These are phyloP conservation scores for Sesia bembeciformis DNA, from an alignment of 2,888 invertebrate species.

Conservation along the genomic window DNA sequence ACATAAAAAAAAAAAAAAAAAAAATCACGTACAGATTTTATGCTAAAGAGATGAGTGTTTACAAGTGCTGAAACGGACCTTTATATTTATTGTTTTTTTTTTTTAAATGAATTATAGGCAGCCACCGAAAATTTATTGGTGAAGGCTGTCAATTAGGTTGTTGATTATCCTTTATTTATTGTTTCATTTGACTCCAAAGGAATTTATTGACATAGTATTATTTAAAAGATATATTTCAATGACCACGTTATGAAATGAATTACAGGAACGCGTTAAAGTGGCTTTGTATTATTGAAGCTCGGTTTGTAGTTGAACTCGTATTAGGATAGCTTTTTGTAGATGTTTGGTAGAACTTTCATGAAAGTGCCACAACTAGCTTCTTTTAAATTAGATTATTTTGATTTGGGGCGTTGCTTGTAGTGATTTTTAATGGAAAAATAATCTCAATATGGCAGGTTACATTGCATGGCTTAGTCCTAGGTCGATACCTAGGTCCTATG, in stretches of 20 bases:
- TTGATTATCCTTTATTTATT: slow-evolving; percentile 25
- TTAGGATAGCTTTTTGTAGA: slow-evolving; percentile 15
- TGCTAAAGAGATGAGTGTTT: too few species aligned
- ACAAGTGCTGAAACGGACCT: too few species aligned
- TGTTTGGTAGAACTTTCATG: slow-evolving; percentile 8
- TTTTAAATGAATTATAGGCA: too few species aligned
- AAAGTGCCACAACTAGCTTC: slow-evolving; percentile 41
- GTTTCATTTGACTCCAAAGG: slow-evolving; percentile 34
- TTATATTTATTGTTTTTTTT: too few species aligned
- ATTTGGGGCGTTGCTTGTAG: slow-evolving; percentile 40
- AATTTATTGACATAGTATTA: slow-evolving; percentile 44
- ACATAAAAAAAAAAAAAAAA: too few species aligned
- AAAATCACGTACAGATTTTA: too few species aligned
- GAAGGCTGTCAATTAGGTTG: not conserved
- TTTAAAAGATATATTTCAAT: slow-evolving; percentile 16
- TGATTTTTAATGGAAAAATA: too few species aligned
- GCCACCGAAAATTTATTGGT: too few species aligned
- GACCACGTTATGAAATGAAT: slow-evolving; percentile 17
- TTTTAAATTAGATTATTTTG: slow-evolving; percentile 26
- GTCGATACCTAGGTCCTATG: too few species aligned
- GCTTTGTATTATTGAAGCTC: slow-evolving; percentile 36
- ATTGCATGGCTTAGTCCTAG: too few species aligned
- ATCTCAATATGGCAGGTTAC: too few species aligned
- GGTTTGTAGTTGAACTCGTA: slow-evolving; percentile 16
- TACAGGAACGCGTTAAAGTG: slow-evolving; percentile 12